These are phyloP conservation scores for Tiliacea citrago DNA, from an alignment of 2,888 invertebrate genomes.

Conservation along the genomic window DNA sequence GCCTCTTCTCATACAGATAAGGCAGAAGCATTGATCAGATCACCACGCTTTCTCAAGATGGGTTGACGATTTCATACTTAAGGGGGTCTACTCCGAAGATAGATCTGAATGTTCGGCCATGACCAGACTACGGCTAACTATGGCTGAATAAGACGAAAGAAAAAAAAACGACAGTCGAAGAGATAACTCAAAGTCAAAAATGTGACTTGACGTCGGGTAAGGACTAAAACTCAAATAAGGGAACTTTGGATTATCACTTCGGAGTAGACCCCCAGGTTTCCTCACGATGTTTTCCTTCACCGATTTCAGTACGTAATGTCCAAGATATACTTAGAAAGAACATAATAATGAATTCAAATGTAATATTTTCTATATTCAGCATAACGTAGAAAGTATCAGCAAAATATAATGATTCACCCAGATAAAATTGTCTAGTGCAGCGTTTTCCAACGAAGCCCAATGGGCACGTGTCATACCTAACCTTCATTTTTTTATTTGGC, in stretches of 20 bases:
- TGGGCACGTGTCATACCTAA: conserved; percentile 42
- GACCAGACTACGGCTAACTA: too few relatives aligned
- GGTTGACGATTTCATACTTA: neutral
- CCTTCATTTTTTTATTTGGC: conserved; percentile 22
- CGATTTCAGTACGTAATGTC: neutral
- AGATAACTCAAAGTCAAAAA: too few relatives aligned
- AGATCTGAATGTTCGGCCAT: too few relatives aligned
- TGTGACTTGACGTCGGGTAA: too few relatives aligned
- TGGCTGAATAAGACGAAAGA: too few relatives aligned
- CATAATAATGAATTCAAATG: neutral
- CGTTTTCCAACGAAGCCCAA: neutral
- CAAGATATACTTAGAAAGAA: neutral
- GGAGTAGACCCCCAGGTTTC: neutral
- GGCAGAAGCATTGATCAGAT: neutral
- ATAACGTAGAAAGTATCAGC: conserved; percentile 31
- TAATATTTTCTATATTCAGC: neutral
- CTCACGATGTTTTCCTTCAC: neutral
- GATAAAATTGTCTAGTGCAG: conserved; percentile 23
- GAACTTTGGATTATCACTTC: too few relatives aligned
- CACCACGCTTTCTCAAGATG: neutral
- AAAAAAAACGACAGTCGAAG: too few relatives aligned
- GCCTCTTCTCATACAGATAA: neutral
- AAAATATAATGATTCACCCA: conserved; percentile 45
- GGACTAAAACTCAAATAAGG: too few relatives aligned
- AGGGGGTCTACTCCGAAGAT: too few relatives aligned